phyloP scores from a whole-genome alignment of 2,797 vertebrate genomes.

The Morus bassanus region DNA sequence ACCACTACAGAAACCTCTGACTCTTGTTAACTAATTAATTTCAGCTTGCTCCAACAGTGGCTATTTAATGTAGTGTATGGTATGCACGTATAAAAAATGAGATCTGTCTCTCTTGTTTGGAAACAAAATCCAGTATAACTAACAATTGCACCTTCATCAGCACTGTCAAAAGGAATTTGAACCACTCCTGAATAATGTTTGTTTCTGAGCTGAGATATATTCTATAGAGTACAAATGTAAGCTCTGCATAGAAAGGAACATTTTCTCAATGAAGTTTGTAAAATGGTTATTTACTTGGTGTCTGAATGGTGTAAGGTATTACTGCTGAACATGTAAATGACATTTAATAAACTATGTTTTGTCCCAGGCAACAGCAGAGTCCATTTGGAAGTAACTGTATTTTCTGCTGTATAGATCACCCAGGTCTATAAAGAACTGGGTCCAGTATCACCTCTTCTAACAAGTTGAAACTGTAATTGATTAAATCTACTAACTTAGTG shows the following conservation, averaged over 20 bases:
- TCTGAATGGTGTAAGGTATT: not conserved
- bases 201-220: not conserved
- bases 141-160: not conserved
- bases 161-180: not conserved
- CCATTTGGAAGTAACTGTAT: not conserved
- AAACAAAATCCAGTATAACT: not conserved
- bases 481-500: not conserved
- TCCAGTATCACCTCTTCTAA: not conserved
- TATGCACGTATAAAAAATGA: not conserved
- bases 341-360: not conserved
- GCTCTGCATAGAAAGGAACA: not conserved
- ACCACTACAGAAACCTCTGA: not conserved
- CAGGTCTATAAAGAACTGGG: not conserved
- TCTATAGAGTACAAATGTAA: not conserved
- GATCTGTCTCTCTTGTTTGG: not conserved
- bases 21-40: not conserved
- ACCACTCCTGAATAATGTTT: rapidly evolving
- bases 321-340: not conserved
- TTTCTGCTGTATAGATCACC: not conserved
- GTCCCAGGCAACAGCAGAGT: not conserved
- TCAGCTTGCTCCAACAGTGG: not conserved
- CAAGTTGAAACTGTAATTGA: not conserved
- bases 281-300: not conserved
- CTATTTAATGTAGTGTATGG: not conserved
- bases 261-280: not conserved